These are phyloP conservation scores for Nysson spinosus DNA, from an alignment of 2,888 invertebrate species.

Conservation along the genomic window DNA sequence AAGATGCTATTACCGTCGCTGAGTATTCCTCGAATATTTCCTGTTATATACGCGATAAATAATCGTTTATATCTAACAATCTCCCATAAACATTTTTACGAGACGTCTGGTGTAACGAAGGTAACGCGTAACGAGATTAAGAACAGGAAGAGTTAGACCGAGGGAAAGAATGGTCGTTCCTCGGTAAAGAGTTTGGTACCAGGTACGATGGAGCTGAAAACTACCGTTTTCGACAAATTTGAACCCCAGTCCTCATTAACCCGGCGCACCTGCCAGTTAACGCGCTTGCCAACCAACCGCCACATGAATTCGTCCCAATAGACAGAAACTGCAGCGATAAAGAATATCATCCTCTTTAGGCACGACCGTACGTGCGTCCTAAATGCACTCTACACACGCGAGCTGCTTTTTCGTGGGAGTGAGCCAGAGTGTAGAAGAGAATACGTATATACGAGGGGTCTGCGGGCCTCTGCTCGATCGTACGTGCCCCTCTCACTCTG, in stretches of 20 bases:
- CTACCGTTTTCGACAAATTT: conserved; percentile 41
- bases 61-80: no score
- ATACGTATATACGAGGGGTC: conserved; percentile 53
- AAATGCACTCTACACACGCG: conserved; percentile 73
- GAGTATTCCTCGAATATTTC: background rate
- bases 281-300: conserved; percentile 45
- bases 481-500: conserved; percentile 25
- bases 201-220: conserved; percentile 43
- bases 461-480: conserved; percentile 32
- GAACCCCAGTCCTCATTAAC: conserved; percentile 48
- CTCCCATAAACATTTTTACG: no score
- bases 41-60: no score
- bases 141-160: no score
- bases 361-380: conserved; percentile 55
- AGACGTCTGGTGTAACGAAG: background rate
- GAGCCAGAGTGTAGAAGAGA: conserved; percentile 35
- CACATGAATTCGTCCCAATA: conserved; percentile 60
- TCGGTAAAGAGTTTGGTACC: conserved; percentile 37
- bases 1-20: background rate
- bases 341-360: conserved; percentile 62
- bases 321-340: conserved; percentile 62
- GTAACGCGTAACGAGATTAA: no score
- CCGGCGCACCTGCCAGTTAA: conserved; percentile 58
- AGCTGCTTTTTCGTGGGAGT: conserved; percentile 61
- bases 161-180: conserved; percentile 21